Base-by-base conservation (phyloP, 2,797 vertebrate species). In the Masticophis lateralis region DNA sequence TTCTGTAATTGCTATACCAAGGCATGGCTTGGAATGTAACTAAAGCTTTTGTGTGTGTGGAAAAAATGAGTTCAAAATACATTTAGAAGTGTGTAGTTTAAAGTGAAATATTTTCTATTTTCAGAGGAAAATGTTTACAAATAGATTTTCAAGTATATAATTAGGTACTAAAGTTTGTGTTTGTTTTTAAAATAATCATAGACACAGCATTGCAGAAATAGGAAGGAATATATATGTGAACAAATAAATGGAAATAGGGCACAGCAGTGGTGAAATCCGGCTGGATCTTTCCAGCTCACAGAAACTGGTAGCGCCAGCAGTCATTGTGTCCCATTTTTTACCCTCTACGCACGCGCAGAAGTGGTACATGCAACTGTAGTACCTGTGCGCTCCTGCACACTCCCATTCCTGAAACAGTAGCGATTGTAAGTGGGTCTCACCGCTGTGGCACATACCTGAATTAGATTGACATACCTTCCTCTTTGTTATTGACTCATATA, bases 231-330 rank as follows among this genome's bases (percentile, higher is more conserved):
- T 69, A 79, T 79, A n/a, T 32, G 28, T 66, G 69, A 43, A 83
- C 4, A 9, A 22, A 43, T 22, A 83, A 20, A 83, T 5, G 20
- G 37, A 83, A 83, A 83, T 47, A 47, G 37, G 20, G 37, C 4
- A 83, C 74, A 47, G 37, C 51, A 53, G 51, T 10, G 1, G 51
- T 53, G 51, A 53, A 53, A 53, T 53, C 51, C 9, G 51, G 51
- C 51, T 53, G 9, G 51, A 53, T 53, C 51, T 53, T 1, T 53
- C 51, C 51, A 10, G 51, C 51, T 53, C 51, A 10, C 9, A 10
- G 0, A 1, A 53, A 53, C 51, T 10, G 9, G 51, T 53, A 53
- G 51, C 0, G 1, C 51, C 1, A 1, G 51, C 2, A 8, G 51
- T 53, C 9, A 53, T 53, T 53, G 10, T 3, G 1, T 53, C 51